These are phyloP conservation scores for Pristiophorus japonicus DNA, from an alignment of 2,113 vertebrate species.

Conservation along the genomic window DNA sequence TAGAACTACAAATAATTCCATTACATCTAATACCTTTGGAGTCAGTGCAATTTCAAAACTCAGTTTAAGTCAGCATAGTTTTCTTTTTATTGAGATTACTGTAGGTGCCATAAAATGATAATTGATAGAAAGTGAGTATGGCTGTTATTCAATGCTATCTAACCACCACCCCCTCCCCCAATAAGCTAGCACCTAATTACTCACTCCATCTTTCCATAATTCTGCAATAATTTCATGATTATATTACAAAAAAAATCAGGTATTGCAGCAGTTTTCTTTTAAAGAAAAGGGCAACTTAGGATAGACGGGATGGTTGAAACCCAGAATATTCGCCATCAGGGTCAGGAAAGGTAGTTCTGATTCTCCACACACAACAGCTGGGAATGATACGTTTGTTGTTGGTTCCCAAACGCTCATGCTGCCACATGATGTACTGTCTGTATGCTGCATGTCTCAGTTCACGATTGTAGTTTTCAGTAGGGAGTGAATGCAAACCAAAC, in stretches of 20 bases:
- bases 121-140: not conserved
- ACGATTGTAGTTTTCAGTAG: not conserved
- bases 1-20: not conserved
- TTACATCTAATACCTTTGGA: not conserved
- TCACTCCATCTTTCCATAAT: not conserved
- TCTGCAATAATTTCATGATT: slow-evolving; percentile 18
- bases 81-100: not conserved
- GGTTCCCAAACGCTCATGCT: not conserved
- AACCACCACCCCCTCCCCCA: not conserved
- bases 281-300: not conserved
- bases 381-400: slow-evolving; percentile 25
- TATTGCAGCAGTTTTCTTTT: not conserved
- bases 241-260: not conserved
- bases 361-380: slow-evolving; percentile 17
- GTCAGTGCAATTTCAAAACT: not conserved
- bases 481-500: slow-evolving; percentile 5
- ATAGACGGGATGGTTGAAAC: slow-evolving; percentile 3
- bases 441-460: slow-evolving; percentile 35
- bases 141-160: not conserved
- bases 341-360: slow-evolving; percentile 16
- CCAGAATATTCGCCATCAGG: slow-evolving; percentile 10
- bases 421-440: slow-evolving; percentile 30
- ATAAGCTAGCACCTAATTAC: not conserved
- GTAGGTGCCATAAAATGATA: not conserved
- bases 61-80: not conserved